Evolutionary conservation across 2,888 invertebrate species (phyloP), one percentile per base, ranked within the genome.

Genomic region (Bellardia pandia): DNA sequence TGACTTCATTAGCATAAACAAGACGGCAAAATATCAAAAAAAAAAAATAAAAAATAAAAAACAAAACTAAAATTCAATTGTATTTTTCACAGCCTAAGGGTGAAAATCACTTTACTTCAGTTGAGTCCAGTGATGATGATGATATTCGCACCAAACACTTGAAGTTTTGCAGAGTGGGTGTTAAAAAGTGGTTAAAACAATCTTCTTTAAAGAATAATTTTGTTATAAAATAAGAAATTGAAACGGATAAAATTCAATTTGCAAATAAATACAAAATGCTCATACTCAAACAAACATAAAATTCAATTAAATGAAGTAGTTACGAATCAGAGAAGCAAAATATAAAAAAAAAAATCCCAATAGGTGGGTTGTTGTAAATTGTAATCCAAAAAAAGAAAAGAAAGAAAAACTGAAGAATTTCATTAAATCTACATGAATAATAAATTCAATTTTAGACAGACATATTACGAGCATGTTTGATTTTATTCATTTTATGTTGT

Each of bases 161-260:
- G 6, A 68, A 53, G 42, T 56, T 56, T 37, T 37, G 51, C 64
- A 77, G 78, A 85, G 87, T 87, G 87, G 87, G 87, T 87, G 87
- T 87, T 85, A 66, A 81, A 72, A 82, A 82, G 75, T 82, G 85
- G 87, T 85, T 87, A 85, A 85, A 71, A 58, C 71, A 77, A 84
- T 79, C 64, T 60, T 66, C 72, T n/a, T 11, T 45, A 48, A 16
- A 45, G 62, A 78, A 85, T 85, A 87, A 87, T 87, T 85, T 85
- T 66, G 78, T 85, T 87, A 87, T 85, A 37, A 81, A 85, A 87
- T 85, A 37, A 81, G 82, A 85, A 85, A 85, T 75, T 85, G 85
- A 78, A 87, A 87, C 58, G 87, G 81, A 81, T 82, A 75, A 87
- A 87, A 87, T 87, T 87, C 87, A 87, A 87, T 87, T 87, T 87